Evolutionary conservation across 2,888 invertebrate genomes (phyloP).

Genomic region (Dromius quadrimaculatus): DNA sequence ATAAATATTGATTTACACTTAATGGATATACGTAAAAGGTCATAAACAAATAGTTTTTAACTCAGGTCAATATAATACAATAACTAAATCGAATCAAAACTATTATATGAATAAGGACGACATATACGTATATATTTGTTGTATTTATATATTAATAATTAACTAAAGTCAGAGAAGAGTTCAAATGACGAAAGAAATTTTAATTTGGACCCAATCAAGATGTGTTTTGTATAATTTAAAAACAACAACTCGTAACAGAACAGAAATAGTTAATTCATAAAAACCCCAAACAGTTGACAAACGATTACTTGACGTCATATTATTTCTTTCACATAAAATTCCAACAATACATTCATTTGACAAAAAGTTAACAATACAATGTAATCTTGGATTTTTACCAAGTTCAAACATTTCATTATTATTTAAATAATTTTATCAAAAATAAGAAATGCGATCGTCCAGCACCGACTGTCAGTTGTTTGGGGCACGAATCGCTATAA

Average conservation of each 20-base stretch:
- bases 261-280: not conserved
- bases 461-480: slow-evolving; percentile 5
- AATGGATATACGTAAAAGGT: slow-evolving; percentile 51
- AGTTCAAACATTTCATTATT: slow-evolving; percentile 26
- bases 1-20: slow-evolving; percentile 52
- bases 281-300: slow-evolving; percentile 11
- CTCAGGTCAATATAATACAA: slow-evolving; percentile 50
- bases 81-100: slow-evolving; percentile 46
- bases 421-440: slow-evolving; percentile 39
- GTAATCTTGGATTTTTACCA: not conserved
- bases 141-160: slow-evolving; percentile 26
- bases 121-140: slow-evolving; percentile 46
- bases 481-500: not conserved
- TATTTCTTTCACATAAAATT: slow-evolving; percentile 28
- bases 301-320: not conserved
- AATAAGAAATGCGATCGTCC: slow-evolving; percentile 20
- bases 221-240: slow-evolving; percentile 45
- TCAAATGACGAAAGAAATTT: slow-evolving; percentile 37
- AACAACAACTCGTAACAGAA: slow-evolving; percentile 2
- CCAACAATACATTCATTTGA: slow-evolving; percentile 4
- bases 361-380: not conserved
- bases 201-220: slow-evolving; percentile 52
- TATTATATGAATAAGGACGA: slow-evolving; percentile 42
- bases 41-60: slow-evolving; percentile 42
- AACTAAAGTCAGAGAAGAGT: slow-evolving; percentile 34